Conservation (phyloP, 2,113 vertebrate species). For the Xenus cinereus region DNA sequence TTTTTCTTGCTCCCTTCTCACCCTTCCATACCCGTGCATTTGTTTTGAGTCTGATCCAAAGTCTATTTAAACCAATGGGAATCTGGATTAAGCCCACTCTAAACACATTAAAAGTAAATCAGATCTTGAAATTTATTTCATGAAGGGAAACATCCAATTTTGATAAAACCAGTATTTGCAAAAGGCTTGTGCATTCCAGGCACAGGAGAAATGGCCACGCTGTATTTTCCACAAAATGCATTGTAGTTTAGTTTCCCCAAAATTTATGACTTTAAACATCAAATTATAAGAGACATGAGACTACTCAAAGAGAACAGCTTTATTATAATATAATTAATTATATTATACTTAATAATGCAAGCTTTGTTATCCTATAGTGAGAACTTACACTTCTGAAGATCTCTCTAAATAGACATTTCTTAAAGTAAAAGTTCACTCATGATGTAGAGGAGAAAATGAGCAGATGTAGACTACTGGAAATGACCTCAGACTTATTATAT, state of each 20-base stretch:
- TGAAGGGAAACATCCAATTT: background rate
- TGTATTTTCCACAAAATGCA: background rate
- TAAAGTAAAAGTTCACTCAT: background rate
- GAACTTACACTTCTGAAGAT: background rate
- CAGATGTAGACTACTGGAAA: background rate
- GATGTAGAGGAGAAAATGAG: background rate
- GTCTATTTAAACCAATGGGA: background rate
- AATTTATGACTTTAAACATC: background rate
- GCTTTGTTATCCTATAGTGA: background rate
- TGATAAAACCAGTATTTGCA: background rate
- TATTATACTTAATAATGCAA: background rate
- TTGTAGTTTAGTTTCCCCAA: too few relatives aligned
- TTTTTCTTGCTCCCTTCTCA: background rate
- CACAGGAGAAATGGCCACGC: background rate
- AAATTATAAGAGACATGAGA: background rate
- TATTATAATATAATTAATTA: background rate
- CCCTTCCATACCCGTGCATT: background rate
- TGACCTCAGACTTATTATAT: background rate
- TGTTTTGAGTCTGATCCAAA: background rate
- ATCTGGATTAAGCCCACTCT: background rate
- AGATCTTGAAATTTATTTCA: background rate
- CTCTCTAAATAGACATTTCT: background rate
- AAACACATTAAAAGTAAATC: background rate
- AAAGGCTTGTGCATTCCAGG: background rate
- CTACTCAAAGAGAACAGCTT: background rate